These are phyloP conservation scores for Cynopterus brachyotis DNA, from an alignment of 2,113 vertebrate species.

Conservation along the genomic window DNA sequence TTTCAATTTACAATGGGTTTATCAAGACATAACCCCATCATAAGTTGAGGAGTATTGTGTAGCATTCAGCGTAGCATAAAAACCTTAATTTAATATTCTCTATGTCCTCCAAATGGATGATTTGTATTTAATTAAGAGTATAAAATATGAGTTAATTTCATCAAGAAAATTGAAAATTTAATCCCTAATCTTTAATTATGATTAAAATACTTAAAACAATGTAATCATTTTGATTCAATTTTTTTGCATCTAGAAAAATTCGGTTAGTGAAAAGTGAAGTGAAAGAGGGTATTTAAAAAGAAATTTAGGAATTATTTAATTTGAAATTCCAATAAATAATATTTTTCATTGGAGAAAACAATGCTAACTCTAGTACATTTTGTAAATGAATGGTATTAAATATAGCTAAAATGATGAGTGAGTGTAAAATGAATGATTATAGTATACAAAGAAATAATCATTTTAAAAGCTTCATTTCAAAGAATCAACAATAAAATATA, in stretches of 20 bases:
- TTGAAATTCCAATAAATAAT: not conserved
- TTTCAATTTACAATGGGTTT: not conserved
- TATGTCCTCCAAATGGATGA: not conserved
- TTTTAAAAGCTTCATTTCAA: slow-evolving; percentile 20
- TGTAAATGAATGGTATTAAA: not conserved
- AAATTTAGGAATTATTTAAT: slow-evolving; percentile 16
- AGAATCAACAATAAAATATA: not conserved
- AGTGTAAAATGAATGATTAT: not conserved
- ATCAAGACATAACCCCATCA: not conserved
- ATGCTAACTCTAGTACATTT: not conserved
- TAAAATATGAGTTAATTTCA: not conserved
- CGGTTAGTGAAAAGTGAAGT: not conserved
- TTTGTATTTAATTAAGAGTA: not conserved
- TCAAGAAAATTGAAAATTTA: not conserved
- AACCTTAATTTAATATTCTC: not conserved
- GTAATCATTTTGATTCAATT: not conserved
- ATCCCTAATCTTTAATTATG: not conserved
- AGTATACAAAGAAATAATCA: not conserved
- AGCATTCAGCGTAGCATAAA: not conserved
- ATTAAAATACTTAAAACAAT: too few relatives aligned
- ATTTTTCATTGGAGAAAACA: slow-evolving; percentile 10
- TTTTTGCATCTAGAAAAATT: not conserved
- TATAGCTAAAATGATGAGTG: not conserved
- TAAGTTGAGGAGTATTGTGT: not conserved
- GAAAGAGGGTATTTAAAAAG: not conserved